These are phyloP conservation scores for Gnathonemus echidnorhynchus DNA, from an alignment of 2,113 vertebrate species.

Conservation along the genomic window DNA sequence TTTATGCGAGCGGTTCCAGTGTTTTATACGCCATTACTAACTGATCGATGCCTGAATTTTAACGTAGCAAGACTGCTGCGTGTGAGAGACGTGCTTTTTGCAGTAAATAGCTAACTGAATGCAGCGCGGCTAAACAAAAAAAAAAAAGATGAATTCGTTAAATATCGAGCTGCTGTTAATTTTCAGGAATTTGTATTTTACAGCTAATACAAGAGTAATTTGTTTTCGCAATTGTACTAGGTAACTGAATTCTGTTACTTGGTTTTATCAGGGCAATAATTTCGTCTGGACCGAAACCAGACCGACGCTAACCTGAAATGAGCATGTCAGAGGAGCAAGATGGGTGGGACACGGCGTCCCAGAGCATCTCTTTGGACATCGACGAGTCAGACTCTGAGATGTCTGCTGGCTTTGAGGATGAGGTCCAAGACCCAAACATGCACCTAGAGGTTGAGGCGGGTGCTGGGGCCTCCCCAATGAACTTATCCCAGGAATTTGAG, in stretches of 20 bases:
- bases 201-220: background rate
- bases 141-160: background rate
- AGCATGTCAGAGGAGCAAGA: background rate
- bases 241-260: background rate
- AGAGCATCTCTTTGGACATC: background rate
- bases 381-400: background rate
- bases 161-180: background rate
- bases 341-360: background rate
- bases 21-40: background rate
- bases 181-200: background rate
- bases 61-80: background rate
- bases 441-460: background rate
- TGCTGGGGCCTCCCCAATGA: background rate
- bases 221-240: background rate
- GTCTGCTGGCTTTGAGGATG: background rate
- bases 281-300: background rate
- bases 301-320: background rate
- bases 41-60: background rate
- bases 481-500: background rate
- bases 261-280: background rate
- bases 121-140: background rate
- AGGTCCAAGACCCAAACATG: background rate
- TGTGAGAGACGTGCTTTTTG: background rate
- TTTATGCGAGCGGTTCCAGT: background rate
- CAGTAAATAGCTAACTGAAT: background rate